These are phyloP conservation scores for Acrossocheilus fasciatus DNA, from an alignment of 2,797 vertebrate species.

Conservation along the genomic window DNA sequence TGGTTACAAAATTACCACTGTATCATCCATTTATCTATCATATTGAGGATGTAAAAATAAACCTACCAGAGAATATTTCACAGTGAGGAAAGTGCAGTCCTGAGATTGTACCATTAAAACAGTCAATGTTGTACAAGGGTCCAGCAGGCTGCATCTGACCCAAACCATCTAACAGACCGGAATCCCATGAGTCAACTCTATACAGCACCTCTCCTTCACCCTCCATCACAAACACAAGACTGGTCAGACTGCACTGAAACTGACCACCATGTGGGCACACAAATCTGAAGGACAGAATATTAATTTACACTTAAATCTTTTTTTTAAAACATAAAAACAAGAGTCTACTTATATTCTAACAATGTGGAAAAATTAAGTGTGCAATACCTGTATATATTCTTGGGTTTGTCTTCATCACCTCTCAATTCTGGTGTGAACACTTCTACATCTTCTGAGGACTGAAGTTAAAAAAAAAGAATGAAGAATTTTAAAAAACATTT, in stretches of 20 bases:
- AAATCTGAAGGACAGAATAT: slow-evolving; percentile 37
- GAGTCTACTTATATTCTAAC: not conserved
- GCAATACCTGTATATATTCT: not conserved
- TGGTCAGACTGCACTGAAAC: too few relatives aligned
- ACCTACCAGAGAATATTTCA: slow-evolving; percentile 54
- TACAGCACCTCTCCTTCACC: too few relatives aligned
- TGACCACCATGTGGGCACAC: slow-evolving; percentile 49
- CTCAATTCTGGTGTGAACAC: not conserved
- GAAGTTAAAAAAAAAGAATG: not conserved
- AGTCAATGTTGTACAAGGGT: slow-evolving; percentile 45
- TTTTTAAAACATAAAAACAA: not conserved
- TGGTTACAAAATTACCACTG: too few relatives aligned
- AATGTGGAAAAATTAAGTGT: not conserved
- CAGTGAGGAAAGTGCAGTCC: slow-evolving; percentile 59
- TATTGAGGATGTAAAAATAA: not conserved
- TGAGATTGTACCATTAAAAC: slow-evolving; percentile 24
- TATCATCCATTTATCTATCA: not conserved
- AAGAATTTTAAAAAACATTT: too few relatives aligned
- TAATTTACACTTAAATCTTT: not conserved
- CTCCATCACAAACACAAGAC: too few relatives aligned
- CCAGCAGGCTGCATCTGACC: slow-evolving; percentile 49
- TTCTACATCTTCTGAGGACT: not conserved
- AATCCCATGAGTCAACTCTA: too few relatives aligned
- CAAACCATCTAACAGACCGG: too few relatives aligned
- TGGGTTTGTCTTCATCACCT: not conserved